Evolutionary conservation across 2,797 vertebrate genomes (phyloP).

Genomic region (Aldrovandia affinis): DNA sequence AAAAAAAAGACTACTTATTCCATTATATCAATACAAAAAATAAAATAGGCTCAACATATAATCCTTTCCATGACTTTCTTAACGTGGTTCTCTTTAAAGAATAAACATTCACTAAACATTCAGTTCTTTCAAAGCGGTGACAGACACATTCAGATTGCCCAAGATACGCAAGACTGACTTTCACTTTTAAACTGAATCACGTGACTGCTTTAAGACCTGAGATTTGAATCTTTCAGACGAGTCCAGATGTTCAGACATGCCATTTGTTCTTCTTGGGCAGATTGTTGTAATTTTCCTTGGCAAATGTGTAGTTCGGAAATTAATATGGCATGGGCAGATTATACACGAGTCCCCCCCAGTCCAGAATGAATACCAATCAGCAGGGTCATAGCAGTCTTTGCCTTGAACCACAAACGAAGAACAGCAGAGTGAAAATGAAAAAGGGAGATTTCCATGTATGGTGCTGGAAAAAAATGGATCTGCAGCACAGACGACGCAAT

Average conservation of each 20-base stretch:
- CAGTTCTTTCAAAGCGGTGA: constrained; percentile 41
- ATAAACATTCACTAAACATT: constrained; percentile 54
- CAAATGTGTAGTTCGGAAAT: constrained; percentile 65
- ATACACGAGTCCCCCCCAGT: constrained; percentile 50
- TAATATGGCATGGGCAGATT: constrained; percentile 62
- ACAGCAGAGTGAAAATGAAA: constrained; percentile 42
- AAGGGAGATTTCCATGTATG: constrained; percentile 27
- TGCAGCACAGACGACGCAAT: neutral
- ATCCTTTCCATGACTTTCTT: neutral
- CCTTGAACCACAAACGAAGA: constrained; percentile 43
- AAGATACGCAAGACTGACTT: constrained; percentile 30
- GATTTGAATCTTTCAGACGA: constrained; percentile 52
- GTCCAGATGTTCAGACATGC: constrained; percentile 52
- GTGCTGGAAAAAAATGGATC: neutral
- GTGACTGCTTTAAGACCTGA: constrained; percentile 54
- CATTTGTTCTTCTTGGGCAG: constrained; percentile 33
- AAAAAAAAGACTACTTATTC: constrained; percentile 46
- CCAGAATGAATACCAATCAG: constrained; percentile 62
- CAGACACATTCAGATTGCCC: constrained; percentile 36
- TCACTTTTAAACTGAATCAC: constrained; percentile 47
- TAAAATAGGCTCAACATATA: neutral
- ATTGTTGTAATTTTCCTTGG: constrained; percentile 57
- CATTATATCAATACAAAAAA: constrained; percentile 50
- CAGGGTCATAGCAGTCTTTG: constrained; percentile 47
- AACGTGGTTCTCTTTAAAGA: constrained; percentile 39